Conservation (phyloP, 2,797 vertebrate species). For the Sparus aurata region DNA sequence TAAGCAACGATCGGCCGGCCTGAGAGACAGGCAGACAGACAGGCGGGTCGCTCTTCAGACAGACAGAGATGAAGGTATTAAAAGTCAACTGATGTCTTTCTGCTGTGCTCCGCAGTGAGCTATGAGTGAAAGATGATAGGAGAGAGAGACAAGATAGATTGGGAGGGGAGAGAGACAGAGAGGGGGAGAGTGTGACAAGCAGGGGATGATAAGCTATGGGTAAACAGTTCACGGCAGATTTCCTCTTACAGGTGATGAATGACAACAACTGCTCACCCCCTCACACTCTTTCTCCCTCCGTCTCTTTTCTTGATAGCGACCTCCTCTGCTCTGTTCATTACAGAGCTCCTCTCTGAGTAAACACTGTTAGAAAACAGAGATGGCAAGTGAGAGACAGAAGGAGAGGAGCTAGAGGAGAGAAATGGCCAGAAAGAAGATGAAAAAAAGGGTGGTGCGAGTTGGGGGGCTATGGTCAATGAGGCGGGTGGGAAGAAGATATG, state of each 20-base stretch:
- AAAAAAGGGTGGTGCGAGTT: constrained; percentile 32
- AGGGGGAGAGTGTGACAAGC: constrained; percentile 67
- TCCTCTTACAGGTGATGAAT: constrained; percentile 82
- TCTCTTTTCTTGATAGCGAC: constrained; percentile 47
- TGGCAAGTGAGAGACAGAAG: constrained; percentile 34
- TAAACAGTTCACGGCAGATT: constrained; percentile 82
- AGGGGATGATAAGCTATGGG: constrained; percentile 78
- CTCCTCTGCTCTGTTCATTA: constrained; percentile 63
- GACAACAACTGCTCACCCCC: constrained; percentile 75
- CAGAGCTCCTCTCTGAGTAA: constrained; percentile 64
- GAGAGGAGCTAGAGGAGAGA: constrained; percentile 24
- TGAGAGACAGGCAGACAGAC: constrained; percentile 18
- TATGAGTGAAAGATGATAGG: constrained; percentile 78
- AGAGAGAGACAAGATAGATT: constrained; percentile 70
- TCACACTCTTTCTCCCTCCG: constrained; percentile 42
- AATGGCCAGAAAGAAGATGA: constrained; percentile 44
- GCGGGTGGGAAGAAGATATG: constrained; percentile 19
- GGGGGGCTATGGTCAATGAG: constrained; percentile 27
- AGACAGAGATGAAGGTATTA: constrained; percentile 73
- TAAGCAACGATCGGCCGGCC: constrained; percentile 1
- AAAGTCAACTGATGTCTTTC: constrained; percentile 77
- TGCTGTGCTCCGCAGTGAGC: constrained; percentile 64
- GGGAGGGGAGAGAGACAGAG: constrained; percentile 51
- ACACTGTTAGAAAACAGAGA: constrained; percentile 69
- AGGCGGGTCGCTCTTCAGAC: constrained; percentile 16